Evolutionary conservation across 2,888 invertebrate genomes (phyloP).

Genomic region (Adelphocoris suturalis): DNA sequence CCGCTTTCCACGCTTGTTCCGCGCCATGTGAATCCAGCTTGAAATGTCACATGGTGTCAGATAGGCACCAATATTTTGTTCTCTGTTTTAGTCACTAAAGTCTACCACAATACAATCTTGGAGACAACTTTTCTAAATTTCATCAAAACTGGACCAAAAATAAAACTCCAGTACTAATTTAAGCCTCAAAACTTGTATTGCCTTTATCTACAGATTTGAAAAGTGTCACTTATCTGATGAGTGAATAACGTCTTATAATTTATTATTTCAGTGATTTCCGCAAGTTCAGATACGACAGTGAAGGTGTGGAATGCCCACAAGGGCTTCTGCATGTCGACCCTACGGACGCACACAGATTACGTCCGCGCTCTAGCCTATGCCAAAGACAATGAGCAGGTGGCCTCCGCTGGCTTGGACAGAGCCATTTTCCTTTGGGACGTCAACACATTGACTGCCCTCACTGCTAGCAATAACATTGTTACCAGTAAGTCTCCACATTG

Average conservation of each 20-base stretch:
- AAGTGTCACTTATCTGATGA: no score
- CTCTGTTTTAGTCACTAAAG: no score
- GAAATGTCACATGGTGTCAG: no score
- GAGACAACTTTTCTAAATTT: no score
- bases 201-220: no score
- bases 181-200: no score
- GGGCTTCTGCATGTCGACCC: constrained; percentile 99
- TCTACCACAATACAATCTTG: no score
- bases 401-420: constrained; percentile 97
- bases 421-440: constrained; percentile 99
- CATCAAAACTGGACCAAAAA: no score
- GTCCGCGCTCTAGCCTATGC: constrained; percentile 99
- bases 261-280: constrained; percentile 91
- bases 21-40: no score
- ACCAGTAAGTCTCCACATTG: constrained; percentile 84
- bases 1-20: no score
- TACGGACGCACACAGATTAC: constrained; percentile 98
- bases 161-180: no score
- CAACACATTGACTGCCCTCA: constrained; percentile 96
- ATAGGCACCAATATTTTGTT: no score
- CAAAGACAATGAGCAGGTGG: constrained; percentile 96
- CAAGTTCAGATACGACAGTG: constrained; percentile 99
- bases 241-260: background rate
- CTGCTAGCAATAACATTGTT: constrained; percentile 98
- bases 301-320: constrained; percentile 99